Evolutionary conservation across 2,888 invertebrate species (phyloP).

Genomic region (Drosophila lacicola): DNA sequence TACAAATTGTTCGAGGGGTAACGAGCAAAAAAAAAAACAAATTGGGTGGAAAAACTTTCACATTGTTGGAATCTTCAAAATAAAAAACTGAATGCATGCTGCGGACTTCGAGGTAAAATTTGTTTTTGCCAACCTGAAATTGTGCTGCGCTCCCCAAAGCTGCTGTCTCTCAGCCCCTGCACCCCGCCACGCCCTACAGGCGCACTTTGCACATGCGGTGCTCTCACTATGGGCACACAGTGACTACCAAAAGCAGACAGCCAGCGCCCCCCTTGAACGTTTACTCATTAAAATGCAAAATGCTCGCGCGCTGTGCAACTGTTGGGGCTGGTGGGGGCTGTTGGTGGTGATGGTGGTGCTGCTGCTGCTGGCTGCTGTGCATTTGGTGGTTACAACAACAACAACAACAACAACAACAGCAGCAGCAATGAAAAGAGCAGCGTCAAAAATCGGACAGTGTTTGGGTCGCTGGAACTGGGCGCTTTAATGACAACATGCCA

Average conservation of each 20-base stretch:
- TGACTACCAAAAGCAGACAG: slow-evolving; percentile 4
- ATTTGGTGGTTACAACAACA: slow-evolving; percentile 39
- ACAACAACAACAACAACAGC: slow-evolving; percentile 1
- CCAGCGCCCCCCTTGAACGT: slow-evolving; percentile 34
- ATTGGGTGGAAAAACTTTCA: slow-evolving; percentile 13
- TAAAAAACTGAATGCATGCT: slow-evolving; percentile 18
- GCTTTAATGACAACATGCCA: slow-evolving; percentile 71
- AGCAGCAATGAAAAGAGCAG: background rate
- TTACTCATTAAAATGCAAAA: slow-evolving; percentile 81
- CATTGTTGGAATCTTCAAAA: background rate
- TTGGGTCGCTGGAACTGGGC: slow-evolving; percentile 35
- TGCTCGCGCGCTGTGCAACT: slow-evolving; percentile 51
- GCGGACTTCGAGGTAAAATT: slow-evolving; percentile 41
- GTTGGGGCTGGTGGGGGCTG: slow-evolving; percentile 8
- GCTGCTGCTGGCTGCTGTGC: slow-evolving; percentile 35
- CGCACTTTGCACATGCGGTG: slow-evolving; percentile 57
- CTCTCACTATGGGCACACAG: slow-evolving; percentile 43
- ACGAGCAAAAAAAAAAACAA: slow-evolving; percentile 21
- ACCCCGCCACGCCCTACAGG: background rate
- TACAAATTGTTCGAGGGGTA: slow-evolving; percentile 65
- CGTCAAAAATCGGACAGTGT: slow-evolving; percentile 40
- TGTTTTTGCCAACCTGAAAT: slow-evolving; percentile 54
- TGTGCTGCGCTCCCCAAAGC: slow-evolving; percentile 6
- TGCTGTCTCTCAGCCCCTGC: background rate
- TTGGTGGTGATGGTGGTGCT: slow-evolving; percentile 7